Conservation (phyloP, 2,113 vertebrate species). For the Microtus ochrogaster region DNA sequence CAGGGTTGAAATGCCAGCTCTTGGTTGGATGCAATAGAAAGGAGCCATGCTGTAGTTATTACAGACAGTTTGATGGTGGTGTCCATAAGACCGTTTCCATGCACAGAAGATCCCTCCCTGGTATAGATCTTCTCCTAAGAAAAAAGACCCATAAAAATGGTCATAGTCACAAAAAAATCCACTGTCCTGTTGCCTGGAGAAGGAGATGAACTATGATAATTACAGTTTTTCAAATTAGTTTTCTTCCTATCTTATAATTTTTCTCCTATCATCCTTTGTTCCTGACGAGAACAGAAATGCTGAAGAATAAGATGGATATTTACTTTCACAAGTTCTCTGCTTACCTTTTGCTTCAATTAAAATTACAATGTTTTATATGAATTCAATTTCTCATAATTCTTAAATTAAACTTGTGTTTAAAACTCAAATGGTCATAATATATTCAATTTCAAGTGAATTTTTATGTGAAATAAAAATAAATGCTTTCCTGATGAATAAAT, state of each 20-base stretch:
- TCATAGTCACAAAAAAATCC: neutral
- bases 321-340: neutral
- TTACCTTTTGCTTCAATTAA: neutral
- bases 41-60: neutral
- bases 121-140: neutral
- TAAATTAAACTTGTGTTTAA: neutral
- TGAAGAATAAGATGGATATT: neutral
- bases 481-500: neutral
- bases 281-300: neutral
- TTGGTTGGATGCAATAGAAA: neutral
- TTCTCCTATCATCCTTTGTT: neutral
- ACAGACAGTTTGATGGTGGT: neutral
- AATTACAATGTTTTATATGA: neutral
- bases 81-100: neutral
- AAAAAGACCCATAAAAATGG: neutral
- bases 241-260: neutral
- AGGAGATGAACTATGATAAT: neutral
- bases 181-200: neutral
- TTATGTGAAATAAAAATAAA: neutral
- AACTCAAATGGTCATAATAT: neutral
- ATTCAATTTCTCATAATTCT: neutral
- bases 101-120: accelerated
- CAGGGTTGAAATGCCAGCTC: neutral
- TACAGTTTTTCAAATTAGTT: neutral
- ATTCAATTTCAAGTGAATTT: neutral